Evolutionary conservation across 2,888 invertebrate genomes (phyloP), one percentile per base, ranked within the genome.

Genomic region (Drosophila demipolita): DNA sequence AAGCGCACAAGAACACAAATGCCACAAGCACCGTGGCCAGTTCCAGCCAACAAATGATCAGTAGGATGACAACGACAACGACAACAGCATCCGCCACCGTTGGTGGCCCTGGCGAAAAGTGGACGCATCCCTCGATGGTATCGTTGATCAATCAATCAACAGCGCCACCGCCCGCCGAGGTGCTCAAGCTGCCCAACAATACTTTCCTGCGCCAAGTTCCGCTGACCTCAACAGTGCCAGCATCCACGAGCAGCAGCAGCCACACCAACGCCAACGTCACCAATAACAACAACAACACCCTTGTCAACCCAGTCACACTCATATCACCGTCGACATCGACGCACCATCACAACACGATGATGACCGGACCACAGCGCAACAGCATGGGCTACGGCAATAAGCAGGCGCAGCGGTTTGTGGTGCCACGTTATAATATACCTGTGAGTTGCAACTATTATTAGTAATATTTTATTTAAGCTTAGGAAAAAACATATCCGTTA

Each of bases 391-490:
- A 70, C 38, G 68, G 49, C n/a, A 42, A 26, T 49, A 85, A 78
- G 48, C 70, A 71, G 42, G 36, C 78, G 15, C 85, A 87, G 17
- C 40, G 85, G 23, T 70, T 89, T 38, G 78, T 91, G 8, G 72
- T 91, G 32, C 92, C 91, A 58, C 90, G 91, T 36, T 90, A 90
- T 64, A 92, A 90, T 74, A 87, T 91, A 75, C 92, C 92, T 36
- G 92, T 92, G 75, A 91, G 87, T 82, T 32, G 1, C 55, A 45
- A 29, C 42, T 32, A 15, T 33, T 23, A 17, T 26, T 15, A 42
- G 20, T 1, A 29, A 9, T n/a, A 29, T 8, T 9, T 3, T 11
- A n/a, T 29, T 26, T 7, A 23, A 32, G 32, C 9, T 32, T n/a
- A 42, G 20, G 9, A 20, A 20, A 42, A 20, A 29, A 29, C 29